Percentiles rank a stretch among this genome's conserved stretches.
These are phyloP conservation scores for Patella depressa DNA, from an alignment of 2,888 invertebrate genomes.

Conservation along the genomic window DNA sequence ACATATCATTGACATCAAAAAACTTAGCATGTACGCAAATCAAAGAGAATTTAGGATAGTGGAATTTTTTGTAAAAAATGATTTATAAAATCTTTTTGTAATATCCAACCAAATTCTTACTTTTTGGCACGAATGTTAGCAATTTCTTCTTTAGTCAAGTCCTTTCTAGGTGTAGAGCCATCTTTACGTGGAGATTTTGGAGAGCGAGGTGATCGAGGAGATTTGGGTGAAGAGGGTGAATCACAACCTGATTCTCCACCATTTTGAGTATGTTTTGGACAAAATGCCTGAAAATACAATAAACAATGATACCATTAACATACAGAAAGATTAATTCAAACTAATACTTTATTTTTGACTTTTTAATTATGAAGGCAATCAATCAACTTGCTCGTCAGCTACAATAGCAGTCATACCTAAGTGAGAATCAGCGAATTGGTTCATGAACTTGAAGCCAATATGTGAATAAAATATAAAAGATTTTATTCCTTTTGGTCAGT, in stretches of 20 bases:
- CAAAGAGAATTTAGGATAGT: no score
- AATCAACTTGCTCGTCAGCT: no score
- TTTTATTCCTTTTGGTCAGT: no score
- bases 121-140: constrained; percentile 90
- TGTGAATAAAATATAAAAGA: no score
- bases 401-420: no score
- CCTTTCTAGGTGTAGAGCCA: constrained; percentile 76
- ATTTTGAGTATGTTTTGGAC: constrained; percentile 90
- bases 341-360: neutral
- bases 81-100: neutral
- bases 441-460: no score
- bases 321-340: neutral
- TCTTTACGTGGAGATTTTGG: constrained; percentile 79
- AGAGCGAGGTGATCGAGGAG: neutral
- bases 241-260: constrained; percentile 53
- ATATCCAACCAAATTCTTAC: constrained; percentile 65
- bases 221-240: constrained; percentile 70
- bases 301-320: neutral
- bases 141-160: constrained; percentile 93
- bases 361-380: neutral
- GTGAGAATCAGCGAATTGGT: no score
- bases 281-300: constrained; percentile 82
- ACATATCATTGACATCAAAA: no score
- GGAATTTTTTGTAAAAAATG: neutral
- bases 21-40: no score